Evolutionary conservation across 1,140 invertebrate species (phyloP).

Genomic region (Mylabris phalerata): DNA sequence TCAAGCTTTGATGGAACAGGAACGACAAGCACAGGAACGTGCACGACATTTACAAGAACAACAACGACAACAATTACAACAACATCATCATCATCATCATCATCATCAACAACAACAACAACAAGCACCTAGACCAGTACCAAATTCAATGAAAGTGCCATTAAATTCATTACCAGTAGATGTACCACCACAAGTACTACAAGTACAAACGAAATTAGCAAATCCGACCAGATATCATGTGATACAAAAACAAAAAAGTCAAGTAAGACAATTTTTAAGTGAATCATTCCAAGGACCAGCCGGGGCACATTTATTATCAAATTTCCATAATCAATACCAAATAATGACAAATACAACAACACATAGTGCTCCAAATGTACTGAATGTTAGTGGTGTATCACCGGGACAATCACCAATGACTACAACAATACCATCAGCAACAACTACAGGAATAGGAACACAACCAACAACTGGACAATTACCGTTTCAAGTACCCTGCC

Average conservation of each 20-base stretch:
- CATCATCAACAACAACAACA: conserved; percentile 38
- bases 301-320: conserved; percentile 21
- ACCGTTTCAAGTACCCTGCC: conserved; percentile 21
- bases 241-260: conserved; percentile 80
- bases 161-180: conserved; percentile 59
- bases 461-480: too few relatives aligned
- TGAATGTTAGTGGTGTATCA: background rate
- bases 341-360: conserved; percentile 33
- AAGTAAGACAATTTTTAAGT: conserved; percentile 78
- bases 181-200: conserved; percentile 71
- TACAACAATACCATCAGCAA: conserved; percentile 1
- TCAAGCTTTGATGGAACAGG: conserved; percentile 67
- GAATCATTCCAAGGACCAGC: conserved; percentile 58
- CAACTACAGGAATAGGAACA: background rate
- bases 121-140: conserved; percentile 45
- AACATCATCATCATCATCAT: conserved; percentile 38
- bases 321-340: conserved; percentile 19
- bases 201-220: conserved; percentile 77
- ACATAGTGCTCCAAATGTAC: conserved; percentile 39
- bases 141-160: conserved; percentile 50
- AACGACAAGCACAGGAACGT: conserved; percentile 49
- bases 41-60: conserved; percentile 27
- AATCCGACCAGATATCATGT: conserved; percentile 90
- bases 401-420: background rate
- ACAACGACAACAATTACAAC: conserved; percentile 43